Evolutionary conservation across 2,113 vertebrate species (phyloP).

Genomic region (Fulica atra): DNA sequence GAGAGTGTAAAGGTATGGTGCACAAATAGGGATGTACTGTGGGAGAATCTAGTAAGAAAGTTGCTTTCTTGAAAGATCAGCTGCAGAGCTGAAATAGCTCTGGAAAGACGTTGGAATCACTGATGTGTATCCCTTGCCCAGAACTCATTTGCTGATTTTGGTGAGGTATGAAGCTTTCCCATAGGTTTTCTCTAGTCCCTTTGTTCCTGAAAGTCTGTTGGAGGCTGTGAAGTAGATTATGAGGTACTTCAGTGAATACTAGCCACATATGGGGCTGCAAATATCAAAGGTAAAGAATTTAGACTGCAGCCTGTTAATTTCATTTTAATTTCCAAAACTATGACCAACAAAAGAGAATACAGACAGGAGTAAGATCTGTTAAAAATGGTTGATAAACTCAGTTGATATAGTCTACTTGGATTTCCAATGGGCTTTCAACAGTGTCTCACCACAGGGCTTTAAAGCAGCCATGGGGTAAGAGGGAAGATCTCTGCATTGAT

Average conservation of each 20-base stretch:
- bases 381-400: neutral
- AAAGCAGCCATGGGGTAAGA: neutral
- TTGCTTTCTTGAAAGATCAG: neutral
- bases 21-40: neutral
- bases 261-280: neutral
- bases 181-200: neutral
- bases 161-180: neutral
- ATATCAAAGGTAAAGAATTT: neutral
- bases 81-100: neutral
- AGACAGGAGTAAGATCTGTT: neutral
- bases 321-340: neutral
- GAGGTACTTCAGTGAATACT: neutral
- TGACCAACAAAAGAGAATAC: neutral
- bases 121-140: neutral
- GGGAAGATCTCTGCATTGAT: neutral
- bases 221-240: neutral
- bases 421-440: neutral
- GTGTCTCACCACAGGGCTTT: neutral
- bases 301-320: neutral
- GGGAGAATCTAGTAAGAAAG: neutral
- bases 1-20: neutral
- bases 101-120: neutral
- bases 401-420: neutral
- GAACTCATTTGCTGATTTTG: neutral
- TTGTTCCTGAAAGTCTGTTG: neutral